Percentiles rank a stretch among this genome's conserved stretches.
These are phyloP conservation scores for Phrixothrix hirtus DNA, from an alignment of 2,888 invertebrate species.

Conservation along the genomic window DNA sequence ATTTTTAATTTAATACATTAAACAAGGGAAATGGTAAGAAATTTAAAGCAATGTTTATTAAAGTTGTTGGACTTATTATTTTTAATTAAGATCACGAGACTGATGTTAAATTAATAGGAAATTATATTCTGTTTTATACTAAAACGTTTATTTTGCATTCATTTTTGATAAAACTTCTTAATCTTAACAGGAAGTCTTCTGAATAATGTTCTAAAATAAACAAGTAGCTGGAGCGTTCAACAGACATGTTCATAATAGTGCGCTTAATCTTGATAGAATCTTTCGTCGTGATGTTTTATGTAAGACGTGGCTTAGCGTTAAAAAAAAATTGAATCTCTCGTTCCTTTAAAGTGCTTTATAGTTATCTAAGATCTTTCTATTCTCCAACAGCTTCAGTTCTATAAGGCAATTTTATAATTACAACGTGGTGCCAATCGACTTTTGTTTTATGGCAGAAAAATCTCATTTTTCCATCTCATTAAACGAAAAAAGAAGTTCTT, in stretches of 20 bases:
- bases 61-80: too few species aligned
- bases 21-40: too few species aligned
- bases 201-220: conserved; percentile 10
- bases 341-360: conserved; percentile 12
- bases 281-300: conserved; percentile 27
- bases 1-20: too few species aligned
- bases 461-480: conserved; percentile 12
- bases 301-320: conserved; percentile 23
- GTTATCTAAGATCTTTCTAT: conserved; percentile 20
- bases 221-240: conserved; percentile 21
- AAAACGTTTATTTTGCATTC: neutral
- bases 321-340: conserved; percentile 25
- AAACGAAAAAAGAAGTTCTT: conserved; percentile 7
- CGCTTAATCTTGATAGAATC: conserved; percentile 27
- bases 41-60: too few species aligned
- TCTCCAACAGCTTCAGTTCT: conserved; percentile 8
- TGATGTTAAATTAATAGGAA: too few species aligned
- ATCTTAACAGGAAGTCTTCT: neutral
- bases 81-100: too few species aligned
- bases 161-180: neutral
- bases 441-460: conserved; percentile 3
- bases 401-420: conserved; percentile 15
- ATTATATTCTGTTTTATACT: neutral
- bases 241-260: conserved; percentile 23
- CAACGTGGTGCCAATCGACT: conserved; percentile 12